Base-by-base conservation (phyloP, 1,140 invertebrate species). In the Drosophila micromelanica region DNA sequence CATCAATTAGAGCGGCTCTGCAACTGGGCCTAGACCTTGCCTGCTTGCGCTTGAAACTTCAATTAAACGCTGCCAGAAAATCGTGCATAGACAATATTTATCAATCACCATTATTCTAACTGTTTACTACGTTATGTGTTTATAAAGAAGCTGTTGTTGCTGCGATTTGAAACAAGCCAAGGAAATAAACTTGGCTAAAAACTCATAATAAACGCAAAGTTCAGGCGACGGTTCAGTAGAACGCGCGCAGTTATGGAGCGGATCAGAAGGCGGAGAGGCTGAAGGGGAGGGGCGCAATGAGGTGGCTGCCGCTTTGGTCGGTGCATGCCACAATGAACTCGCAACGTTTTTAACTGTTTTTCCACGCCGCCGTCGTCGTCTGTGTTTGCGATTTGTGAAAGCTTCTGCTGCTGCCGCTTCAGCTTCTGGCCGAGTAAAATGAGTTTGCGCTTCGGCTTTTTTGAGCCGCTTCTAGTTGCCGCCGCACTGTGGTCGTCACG, bases 41-140 rank as follows among this genome's bases (percentile, higher is more conserved):
- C n/a, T n/a, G n/a, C n/a, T n/a, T n/a, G 74, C 79, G 78, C 78
- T 82, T 81, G 54, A 82, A 76, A 86, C 84, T 87, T 87, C 78
- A 87, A 87, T 87, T 87, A 87, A 89, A 89, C 65, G 40, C 32
- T 35, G 45, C 13, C 54, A 64, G 73, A 68, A 65, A 87, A 64
- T 87, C 82, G 82, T 87, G 82, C 82, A 73, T 87, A 79, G 84
- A 84, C 79, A 78, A 89, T 87, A 87, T 87, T 89, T 87, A 87
- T 87, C 85, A 87, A 87, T 87, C 82, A 87, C 84, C 82, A 87
- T 87, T 87, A 87, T 89, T 87, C 85, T 89, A 87, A 84, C 82
- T 79, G 84, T 82, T 80, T 59, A 38, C 43, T 63, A 54, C 59
- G 60, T 48, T 70, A 51, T 69, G 48, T 68, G 64, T 73, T 73